Evolutionary conservation across 2,113 vertebrate species (phyloP), one percentile per base, ranked within the genome.

Genomic region (Lophius piscatorius): DNA sequence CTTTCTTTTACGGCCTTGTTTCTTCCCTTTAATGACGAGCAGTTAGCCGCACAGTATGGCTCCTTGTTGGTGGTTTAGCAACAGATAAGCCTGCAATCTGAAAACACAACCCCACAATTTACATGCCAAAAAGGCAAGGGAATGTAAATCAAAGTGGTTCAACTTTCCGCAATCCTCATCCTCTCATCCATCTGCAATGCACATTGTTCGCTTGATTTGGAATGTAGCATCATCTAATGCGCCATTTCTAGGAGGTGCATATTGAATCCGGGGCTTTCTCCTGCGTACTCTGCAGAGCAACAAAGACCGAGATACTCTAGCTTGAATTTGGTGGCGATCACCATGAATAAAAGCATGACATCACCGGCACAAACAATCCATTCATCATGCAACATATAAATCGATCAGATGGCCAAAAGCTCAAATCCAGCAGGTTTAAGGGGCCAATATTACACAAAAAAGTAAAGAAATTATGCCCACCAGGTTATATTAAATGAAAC

Each of bases 1-100:
- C 76, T 59, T 86, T 85, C 87, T 91, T 92, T 91, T 91, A 82
- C 76, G 91, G 90, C 90, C 92, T 88, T 87, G 92, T 91, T 91
- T 93, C 89, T 90, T 89, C 74, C 86, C 89, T 93, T 93, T 94
- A 93, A 95, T 91, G 66, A 71, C 8, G 18, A 76, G 82, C 73
- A 85, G 84, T 91, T 87, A 87, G 86, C 81, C 39, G 56, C 87
- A 83, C 82, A 89, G 89, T 59, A 79, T 73, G 90, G 54, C 66
- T 82, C 83, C 82, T 47, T 74, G 82, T 80, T 80, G 84, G 66
- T 81, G 86, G 70, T 76, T 79, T 70, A 80, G 73, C 68, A 56
- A 76, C 41, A 77, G 68, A 77, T 80, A 76, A 41, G 61, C 80
- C 54, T 76, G 63, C 74, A n/a, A 72, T 76, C 70, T 52, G 45